Conservation (phyloP, 2,113 vertebrate species). For the Oncorhynchus tshawytscha region DNA sequence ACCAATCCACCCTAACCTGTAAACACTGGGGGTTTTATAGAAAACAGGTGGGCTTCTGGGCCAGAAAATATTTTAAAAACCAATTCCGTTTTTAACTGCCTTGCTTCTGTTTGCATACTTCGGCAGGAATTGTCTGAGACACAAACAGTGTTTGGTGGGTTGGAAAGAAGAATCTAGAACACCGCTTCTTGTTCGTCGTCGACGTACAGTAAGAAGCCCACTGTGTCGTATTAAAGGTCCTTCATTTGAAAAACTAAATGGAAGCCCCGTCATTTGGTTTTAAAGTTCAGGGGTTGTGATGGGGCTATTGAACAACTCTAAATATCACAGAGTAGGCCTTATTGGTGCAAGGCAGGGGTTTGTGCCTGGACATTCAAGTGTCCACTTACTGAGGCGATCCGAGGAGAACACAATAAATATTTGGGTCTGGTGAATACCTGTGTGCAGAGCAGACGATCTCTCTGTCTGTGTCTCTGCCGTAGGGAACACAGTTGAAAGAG, state of each 20-base stretch:
- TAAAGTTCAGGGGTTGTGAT: no score
- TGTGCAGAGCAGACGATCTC: background rate
- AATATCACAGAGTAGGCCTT: slow-evolving; percentile 11
- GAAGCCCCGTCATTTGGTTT: no score
- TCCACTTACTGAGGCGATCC: background rate
- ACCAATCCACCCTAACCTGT: slow-evolving; percentile 36
- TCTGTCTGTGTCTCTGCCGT: slow-evolving; percentile 4
- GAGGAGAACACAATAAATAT: slow-evolving; percentile 58
- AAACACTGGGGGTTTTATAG: slow-evolving; percentile 62
- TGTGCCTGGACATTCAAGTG: background rate
- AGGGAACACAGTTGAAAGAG: background rate
- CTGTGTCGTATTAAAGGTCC: no score
- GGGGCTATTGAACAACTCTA: no score
- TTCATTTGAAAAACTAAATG: no score
- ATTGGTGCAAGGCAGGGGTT: no score
- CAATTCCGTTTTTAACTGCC: background rate
- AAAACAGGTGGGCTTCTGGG: slow-evolving; percentile 55
- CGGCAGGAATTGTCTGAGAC: slow-evolving; percentile 17
- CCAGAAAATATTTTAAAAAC: background rate
- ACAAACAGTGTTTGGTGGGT: slow-evolving; percentile 33
- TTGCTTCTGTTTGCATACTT: slow-evolving; percentile 35
- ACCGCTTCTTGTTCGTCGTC: background rate
- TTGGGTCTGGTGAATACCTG: slow-evolving; percentile 57
- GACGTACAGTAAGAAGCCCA: no score
- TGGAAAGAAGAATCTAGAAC: slow-evolving; percentile 29